Base-by-base conservation (phyloP, 2,797 vertebrate species). In the Enoplosus armatus region DNA sequence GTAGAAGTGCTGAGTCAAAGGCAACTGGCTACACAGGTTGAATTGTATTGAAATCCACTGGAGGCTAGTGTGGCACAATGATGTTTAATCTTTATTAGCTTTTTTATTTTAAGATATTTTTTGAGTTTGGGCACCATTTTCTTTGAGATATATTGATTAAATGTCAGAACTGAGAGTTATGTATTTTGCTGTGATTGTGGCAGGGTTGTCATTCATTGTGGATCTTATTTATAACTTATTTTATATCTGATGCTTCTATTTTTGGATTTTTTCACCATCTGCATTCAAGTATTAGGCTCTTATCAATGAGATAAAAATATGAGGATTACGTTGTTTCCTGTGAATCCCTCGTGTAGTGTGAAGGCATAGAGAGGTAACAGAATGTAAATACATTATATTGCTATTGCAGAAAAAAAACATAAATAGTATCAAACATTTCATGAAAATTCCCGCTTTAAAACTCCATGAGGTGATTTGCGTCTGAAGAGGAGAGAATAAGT, bases 41-140 rank as follows among this genome's bases (percentile, higher is more conserved):
- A 41, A 15, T 5, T 53, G 10, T 68, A 39, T 14, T 51, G 20
- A 55, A 55, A 20, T 33, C n/a, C 27, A 3, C 58, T 50, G 41
- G 56, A 68, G 62, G 39, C 37, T 26, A 14, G 20, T 41, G 48
- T 37, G 33, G 24, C 8, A 45, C 48, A 47, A 15, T 37, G 20
- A 33, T n/a, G n/a, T 29, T 6, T 18, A n/a, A 12, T 56, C 0
- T 62, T 16, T 20, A 20, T 37, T 26, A 37, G 50, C 15, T 22
- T 0, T 22, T 55, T 69, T 35, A 64, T 74, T 59, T 8, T 29
- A 37, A 45, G 35, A 64, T 50, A 69, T 39, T 65, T 53, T 20
- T 41, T 9, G 10, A 26, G 26, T 68, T 69, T 45, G n/a, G 14
- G 6, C n/a, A 22, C 7, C 3, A 0, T 43, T 43, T 66, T 59